Conservation (phyloP, 2,797 vertebrate genomes). For the Ctenopoma multispine region DNA sequence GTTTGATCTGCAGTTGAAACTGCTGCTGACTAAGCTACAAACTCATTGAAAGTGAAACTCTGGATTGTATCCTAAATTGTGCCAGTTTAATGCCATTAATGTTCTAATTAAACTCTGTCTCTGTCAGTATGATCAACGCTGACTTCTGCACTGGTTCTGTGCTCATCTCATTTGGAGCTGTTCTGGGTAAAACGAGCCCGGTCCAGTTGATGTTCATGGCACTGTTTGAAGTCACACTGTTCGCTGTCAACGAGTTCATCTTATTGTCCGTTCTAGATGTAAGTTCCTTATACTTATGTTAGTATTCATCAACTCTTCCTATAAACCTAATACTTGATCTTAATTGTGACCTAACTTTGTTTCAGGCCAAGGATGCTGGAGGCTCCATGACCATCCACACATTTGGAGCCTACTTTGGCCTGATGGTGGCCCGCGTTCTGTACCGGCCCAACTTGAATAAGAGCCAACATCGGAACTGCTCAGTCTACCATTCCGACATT, state of each 20-base stretch:
- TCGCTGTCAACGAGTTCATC: slow-evolving; percentile 88
- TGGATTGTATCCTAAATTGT: too few species aligned
- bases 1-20: too few species aligned
- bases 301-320: not conserved
- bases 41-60: too few species aligned
- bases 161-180: slow-evolving; percentile 90
- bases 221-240: slow-evolving; percentile 88
- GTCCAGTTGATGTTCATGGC: slow-evolving; percentile 91
- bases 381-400: slow-evolving; percentile 95
- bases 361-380: slow-evolving; percentile 89
- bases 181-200: slow-evolving; percentile 91
- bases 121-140: slow-evolving; percentile 90
- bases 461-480: slow-evolving; percentile 83
- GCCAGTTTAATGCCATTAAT: too few species aligned
- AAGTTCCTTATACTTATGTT: slow-evolving; percentile 56
- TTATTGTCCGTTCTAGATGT: slow-evolving; percentile 86
- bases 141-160: slow-evolving; percentile 90
- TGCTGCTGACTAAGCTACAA: too few species aligned
- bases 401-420: slow-evolving; percentile 94
- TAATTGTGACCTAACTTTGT: not conserved
- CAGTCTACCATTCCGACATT: slow-evolving; percentile 85
- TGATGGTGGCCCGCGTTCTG: slow-evolving; percentile 87
- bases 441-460: slow-evolving; percentile 83
- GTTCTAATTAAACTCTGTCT: slow-evolving; percentile 1
- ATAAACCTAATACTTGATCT: too few species aligned